These are phyloP conservation scores for Folsomia manolachei DNA, from an alignment of 2,888 invertebrate genomes.

Conservation along the genomic window DNA sequence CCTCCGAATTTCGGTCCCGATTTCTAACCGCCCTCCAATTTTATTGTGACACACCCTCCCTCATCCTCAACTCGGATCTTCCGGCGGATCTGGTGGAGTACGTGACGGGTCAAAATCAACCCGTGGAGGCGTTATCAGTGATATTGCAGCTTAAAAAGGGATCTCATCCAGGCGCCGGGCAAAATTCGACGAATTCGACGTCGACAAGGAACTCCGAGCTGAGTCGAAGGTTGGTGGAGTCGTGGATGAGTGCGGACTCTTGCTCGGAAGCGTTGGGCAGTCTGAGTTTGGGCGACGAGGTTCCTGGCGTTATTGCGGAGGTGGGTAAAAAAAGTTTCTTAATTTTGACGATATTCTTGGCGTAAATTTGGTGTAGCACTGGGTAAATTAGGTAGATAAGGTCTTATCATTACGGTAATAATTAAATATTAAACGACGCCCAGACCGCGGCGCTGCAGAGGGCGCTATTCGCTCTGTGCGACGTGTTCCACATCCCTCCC, in stretches of 20 bases:
- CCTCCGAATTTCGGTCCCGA: constrained; percentile 27
- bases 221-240: constrained; percentile 35
- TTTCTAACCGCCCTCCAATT: constrained; percentile 37
- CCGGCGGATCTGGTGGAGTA: constrained; percentile 40
- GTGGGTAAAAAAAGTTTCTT: constrained; percentile 33
- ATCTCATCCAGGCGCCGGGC: constrained; percentile 24
- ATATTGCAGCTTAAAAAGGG: constrained; percentile 39
- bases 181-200: not conserved
- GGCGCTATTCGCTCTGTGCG: constrained; percentile 40
- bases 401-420: too few relatives aligned
- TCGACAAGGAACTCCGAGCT: not conserved
- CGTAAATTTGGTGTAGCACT: too few relatives aligned
- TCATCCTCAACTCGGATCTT: constrained; percentile 36
- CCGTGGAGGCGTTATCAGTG: constrained; percentile 36
- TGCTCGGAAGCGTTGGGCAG: constrained; percentile 44
- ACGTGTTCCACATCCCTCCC: constrained; percentile 36
- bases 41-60: constrained; percentile 37
- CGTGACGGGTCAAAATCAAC: constrained; percentile 36
- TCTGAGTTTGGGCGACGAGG: constrained; percentile 39
- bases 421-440: too few relatives aligned
- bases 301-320: constrained; percentile 38
- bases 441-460: too few relatives aligned
- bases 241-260: constrained; percentile 43
- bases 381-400: too few relatives aligned
- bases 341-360: too few relatives aligned